Percentiles rank a stretch among this genome's conserved stretches.
Conservation (phyloP, 2,888 invertebrate species). For the Drosophila merina region DNA sequence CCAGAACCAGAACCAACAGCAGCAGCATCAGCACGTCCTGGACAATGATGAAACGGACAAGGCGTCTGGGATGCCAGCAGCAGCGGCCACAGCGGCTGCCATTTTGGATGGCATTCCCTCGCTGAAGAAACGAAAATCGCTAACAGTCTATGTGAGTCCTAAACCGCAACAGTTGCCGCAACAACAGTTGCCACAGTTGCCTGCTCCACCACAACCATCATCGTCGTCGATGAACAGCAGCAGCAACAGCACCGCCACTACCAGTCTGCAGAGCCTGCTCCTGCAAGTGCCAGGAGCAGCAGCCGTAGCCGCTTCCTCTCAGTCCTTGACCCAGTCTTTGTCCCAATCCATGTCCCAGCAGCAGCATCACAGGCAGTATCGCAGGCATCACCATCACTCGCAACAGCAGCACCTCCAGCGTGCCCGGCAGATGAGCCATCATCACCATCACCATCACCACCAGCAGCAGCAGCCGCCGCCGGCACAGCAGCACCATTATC, state of each 20-base stretch:
- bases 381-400: slow-evolving; percentile 41
- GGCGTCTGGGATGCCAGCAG: slow-evolving; percentile 24
- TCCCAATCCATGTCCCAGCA: background rate
- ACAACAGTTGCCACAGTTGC: slow-evolving; percentile 51
- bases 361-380: slow-evolving; percentile 36
- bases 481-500: slow-evolving; percentile 31
- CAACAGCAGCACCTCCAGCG: slow-evolving; percentile 22
- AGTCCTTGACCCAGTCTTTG: no score
- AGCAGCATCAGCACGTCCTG: slow-evolving; percentile 31
- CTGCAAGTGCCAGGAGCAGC: slow-evolving; percentile 54
- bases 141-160: slow-evolving; percentile 83
- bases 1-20: slow-evolving; percentile 32
- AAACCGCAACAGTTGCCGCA: slow-evolving; percentile 63
- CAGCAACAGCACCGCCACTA: slow-evolving; percentile 40
- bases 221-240: slow-evolving; percentile 19
- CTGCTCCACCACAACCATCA: slow-evolving; percentile 25
- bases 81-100: slow-evolving; percentile 49
- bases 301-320: slow-evolving; percentile 9
- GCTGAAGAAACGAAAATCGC: slow-evolving; percentile 82
- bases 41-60: slow-evolving; percentile 40
- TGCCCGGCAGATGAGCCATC: slow-evolving; percentile 14
- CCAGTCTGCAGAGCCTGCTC: slow-evolving; percentile 59
- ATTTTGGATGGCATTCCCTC: slow-evolving; percentile 83
- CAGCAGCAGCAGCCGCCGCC: slow-evolving; percentile 18
- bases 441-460: slow-evolving; percentile 29